Base-by-base conservation (phyloP, 2,888 invertebrate genomes). In the Oscheius sp. region DNA sequence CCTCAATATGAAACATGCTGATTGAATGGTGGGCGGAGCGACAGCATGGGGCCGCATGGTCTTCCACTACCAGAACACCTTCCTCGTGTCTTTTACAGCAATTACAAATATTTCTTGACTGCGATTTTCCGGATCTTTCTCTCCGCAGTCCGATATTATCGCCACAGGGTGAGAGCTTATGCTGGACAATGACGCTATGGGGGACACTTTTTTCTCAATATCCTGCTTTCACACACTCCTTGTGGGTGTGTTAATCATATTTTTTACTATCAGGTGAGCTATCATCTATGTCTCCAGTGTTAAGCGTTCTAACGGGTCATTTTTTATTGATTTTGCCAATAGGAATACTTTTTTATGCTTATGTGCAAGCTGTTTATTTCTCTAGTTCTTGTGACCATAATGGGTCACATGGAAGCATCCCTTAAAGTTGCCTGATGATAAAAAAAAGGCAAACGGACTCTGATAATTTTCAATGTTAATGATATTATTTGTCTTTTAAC, bases 101-200 rank as follows among this genome's bases (percentile, higher is more conserved):
- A n/a, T 41, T 30, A 24, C 41, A 59, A 41, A 59, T 44, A 41
- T 14, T 41, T 26, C 20, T 28, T 17, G 24, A 14, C 44, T 17
- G 54, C 59, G 30, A 26, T 20, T 26, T 44, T 41, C 59, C 59
- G 59, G 59, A 59, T 59, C 30, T 44, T 20, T 41, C 59, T 14
- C 41, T 17, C 59, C 28, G 59, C 44, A 38, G 24, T 17, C 17
- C 20, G 59, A 59, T 44, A 41, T 38, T 59, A 59, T 59, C 59
- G 59, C 44, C 28, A 24, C 8, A 33, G 54, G 47, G 54, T 30
- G 44, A 41, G 59, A 59, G 59, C 28, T 44, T 44, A 59, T 59
- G 59, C 44, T 59, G 59, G 44, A 59, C 28, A 44, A 59, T 59
- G 59, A 59, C 59, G 59, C 41, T 8, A 59, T 59, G 59, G 41